A percentile compares a stretch with the other conserved stretches of the same genome.
These are phyloP conservation scores for Metopolophium dirhodum DNA, from an alignment of 1,140 invertebrate genomes.

Conservation along the genomic window DNA sequence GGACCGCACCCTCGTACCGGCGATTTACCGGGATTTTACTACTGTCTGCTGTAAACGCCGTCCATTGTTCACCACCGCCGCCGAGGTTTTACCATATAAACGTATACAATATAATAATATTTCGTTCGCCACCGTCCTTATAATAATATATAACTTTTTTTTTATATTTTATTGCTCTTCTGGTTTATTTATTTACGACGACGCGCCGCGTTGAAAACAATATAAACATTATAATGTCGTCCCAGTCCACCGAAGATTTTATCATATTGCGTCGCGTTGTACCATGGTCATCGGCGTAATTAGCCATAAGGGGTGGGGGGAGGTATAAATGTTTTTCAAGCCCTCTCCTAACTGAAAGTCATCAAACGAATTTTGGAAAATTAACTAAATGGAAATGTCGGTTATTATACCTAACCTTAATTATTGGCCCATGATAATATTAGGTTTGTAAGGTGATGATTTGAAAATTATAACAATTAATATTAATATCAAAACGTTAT, in stretches of 20 bases:
- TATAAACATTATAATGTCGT: not conserved
- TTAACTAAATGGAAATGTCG: too few species aligned
- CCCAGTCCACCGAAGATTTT: too few species aligned
- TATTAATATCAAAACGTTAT: too few species aligned
- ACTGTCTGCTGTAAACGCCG: not conserved
- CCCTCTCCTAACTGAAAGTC: too few species aligned
- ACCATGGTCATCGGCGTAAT: too few species aligned
- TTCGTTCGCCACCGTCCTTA: not conserved
- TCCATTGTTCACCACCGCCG: not conserved
- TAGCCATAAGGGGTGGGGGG: rapidly evolving
- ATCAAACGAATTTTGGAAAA: too few species aligned
- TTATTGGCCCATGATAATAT: too few species aligned
- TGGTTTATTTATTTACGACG: not conserved
- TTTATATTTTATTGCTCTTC: not conserved
- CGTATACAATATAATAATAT: not conserved
- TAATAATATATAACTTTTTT: not conserved
- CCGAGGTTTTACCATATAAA: not conserved
- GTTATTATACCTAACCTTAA: too few species aligned
- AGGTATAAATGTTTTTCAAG: too few species aligned
- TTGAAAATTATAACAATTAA: too few species aligned
- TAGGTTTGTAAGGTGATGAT: too few species aligned
- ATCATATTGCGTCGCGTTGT: too few species aligned
- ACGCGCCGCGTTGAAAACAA: not conserved
- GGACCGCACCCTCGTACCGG: not conserved
- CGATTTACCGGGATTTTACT: slow-evolving; percentile 4